phyloP scores from a whole-genome alignment of 2,113 vertebrate species.

The Crypturellus undulatus region DNA sequence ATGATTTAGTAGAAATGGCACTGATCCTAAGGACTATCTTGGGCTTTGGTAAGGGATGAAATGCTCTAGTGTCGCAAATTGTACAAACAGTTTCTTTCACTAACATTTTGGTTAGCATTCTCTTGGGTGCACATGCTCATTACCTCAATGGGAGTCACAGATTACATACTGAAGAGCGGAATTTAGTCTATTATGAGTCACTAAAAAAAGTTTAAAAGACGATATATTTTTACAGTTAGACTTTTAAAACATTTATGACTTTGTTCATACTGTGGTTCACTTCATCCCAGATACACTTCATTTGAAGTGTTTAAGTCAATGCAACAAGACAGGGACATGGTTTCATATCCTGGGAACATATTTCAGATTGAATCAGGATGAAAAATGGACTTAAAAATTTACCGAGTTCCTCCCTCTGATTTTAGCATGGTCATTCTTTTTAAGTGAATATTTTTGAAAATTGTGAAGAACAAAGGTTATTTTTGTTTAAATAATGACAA shows the following conservation, averaged over 20 bases:
- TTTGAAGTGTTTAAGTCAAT: neutral
- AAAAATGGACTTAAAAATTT: neutral
- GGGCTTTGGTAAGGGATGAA: neutral
- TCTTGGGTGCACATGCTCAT: neutral
- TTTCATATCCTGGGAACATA: neutral
- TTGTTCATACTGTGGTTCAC: neutral
- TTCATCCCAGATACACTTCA: neutral
- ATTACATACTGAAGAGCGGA: slow-evolving; percentile 14
- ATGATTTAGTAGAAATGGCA: neutral
- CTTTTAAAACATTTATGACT: neutral
- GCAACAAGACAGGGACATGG: neutral
- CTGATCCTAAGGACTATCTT: neutral
- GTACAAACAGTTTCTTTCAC: neutral
- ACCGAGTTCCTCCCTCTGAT: neutral
- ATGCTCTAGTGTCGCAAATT: neutral
- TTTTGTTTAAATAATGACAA: neutral
- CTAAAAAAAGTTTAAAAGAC: neutral
- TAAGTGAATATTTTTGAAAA: neutral
- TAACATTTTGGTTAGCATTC: neutral
- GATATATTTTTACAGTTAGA: neutral
- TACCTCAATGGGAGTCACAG: neutral
- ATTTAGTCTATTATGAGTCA: slow-evolving; percentile 24
- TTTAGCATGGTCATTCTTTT: neutral
- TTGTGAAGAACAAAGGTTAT: neutral
- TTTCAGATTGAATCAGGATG: neutral